phyloP scores from a whole-genome alignment of 2,113 vertebrate species.

The Leptocoma aspasia region DNA sequence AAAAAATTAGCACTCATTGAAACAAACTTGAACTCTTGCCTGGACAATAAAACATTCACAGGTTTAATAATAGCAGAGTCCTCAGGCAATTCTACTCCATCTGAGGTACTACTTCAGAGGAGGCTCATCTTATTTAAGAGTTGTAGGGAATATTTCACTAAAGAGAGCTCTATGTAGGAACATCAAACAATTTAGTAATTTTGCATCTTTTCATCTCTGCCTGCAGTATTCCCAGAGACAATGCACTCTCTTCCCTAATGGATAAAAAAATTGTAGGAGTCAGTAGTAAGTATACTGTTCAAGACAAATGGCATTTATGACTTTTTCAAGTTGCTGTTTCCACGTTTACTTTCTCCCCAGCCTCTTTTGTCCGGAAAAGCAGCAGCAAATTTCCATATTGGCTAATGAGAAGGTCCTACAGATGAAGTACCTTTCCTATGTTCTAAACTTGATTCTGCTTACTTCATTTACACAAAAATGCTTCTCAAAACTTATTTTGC shows the following conservation, averaged over 20 bases:
- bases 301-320: neutral
- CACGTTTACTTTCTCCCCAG: neutral
- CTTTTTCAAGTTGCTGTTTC: neutral
- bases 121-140: neutral
- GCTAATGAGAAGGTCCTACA: neutral
- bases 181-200: neutral
- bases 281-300: neutral
- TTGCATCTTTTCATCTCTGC: neutral
- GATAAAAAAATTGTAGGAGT: neutral
- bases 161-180: neutral
- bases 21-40: neutral
- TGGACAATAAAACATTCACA: neutral
- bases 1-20: neutral
- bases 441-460: neutral
- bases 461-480: neutral
- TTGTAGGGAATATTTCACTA: neutral
- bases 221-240: neutral
- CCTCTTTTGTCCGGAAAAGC: slow-evolving; percentile 56
- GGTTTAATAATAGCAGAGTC: neutral
- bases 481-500: neutral
- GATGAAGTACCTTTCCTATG: neutral
- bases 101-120: neutral
- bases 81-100: neutral
- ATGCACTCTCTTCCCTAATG: neutral
- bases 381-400: slow-evolving; percentile 67